Evolutionary conservation across 2,797 vertebrate genomes (phyloP).

Genomic region (Coregonus suidteri): DNA sequence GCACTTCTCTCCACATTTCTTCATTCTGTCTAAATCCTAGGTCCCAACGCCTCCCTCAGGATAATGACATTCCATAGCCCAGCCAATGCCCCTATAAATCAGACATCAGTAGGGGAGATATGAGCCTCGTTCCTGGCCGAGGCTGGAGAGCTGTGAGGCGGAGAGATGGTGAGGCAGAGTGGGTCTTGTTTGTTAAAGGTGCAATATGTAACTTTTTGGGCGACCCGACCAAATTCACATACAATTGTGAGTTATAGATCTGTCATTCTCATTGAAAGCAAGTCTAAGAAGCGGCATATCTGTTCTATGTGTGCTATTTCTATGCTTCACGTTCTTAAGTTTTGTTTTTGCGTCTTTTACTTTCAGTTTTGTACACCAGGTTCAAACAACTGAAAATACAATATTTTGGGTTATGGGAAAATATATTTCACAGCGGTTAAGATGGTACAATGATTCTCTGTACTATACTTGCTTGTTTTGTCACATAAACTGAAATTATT

Average conservation of each 20-base stretch:
- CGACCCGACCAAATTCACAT: no score
- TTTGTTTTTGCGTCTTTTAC: no score
- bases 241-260: no score
- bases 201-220: no score
- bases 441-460: constrained; percentile 4
- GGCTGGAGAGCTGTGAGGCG: neutral
- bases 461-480: neutral
- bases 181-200: neutral
- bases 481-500: neutral
- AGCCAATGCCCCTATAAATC: constrained; percentile 2
- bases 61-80: constrained; percentile 5
- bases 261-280: no score
- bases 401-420: no score
- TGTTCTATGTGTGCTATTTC: no score
- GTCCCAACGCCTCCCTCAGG: neutral
- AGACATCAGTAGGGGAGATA: neutral
- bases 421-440: neutral
- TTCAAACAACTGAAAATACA: no score
- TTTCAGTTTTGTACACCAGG: no score
- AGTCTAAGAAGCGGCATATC: no score
- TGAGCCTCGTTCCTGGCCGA: neutral
- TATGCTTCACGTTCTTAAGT: no score
- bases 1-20: neutral
- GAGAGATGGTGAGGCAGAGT: neutral
- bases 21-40: neutral